These are phyloP conservation scores for Kryptolebias ocellatus DNA, from an alignment of 2,797 vertebrate species.

Conservation along the genomic window DNA sequence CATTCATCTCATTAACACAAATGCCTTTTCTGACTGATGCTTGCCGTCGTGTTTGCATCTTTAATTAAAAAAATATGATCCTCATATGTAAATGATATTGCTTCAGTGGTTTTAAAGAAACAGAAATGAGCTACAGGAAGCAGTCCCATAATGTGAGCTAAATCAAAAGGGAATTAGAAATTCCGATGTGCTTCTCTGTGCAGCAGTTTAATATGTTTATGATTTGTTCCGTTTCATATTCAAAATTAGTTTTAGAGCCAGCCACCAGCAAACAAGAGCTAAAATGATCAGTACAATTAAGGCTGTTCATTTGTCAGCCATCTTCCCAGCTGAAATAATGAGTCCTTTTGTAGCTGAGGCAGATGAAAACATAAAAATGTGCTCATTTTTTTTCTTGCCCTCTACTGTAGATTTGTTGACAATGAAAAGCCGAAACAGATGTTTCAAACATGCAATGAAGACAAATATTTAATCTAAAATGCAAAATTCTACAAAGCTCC, in stretches of 20 bases:
- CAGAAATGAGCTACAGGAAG: conserved; percentile 1
- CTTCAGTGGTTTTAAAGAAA: conserved; percentile 14
- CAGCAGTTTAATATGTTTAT: conserved; percentile 39
- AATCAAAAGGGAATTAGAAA: conserved; percentile 29
- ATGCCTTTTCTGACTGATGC: background rate
- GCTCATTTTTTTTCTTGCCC: conserved; percentile 8
- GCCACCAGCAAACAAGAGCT: conserved; percentile 54
- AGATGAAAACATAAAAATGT: conserved; percentile 25
- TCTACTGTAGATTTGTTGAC: background rate
- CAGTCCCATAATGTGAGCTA: conserved; percentile 20
- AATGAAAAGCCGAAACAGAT: conserved; percentile 3
- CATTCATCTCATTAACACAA: background rate
- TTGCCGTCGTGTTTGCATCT: background rate
- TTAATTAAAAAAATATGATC: conserved; percentile 10
- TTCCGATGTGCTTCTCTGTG: conserved; percentile 18
- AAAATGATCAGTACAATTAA: conserved; percentile 66
- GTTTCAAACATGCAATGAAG: background rate
- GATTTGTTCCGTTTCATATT: conserved; percentile 49
- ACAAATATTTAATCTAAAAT: background rate
- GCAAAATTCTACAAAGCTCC: too few relatives aligned
- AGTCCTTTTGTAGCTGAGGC: conserved; percentile 25
- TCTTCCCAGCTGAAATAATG: conserved; percentile 45
- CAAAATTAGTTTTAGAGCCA: conserved; percentile 53
- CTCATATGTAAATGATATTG: background rate
- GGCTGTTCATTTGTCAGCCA: conserved; percentile 57